phyloP scores from a whole-genome alignment of 53 echinoderm and acorn worm species.

The Patiria pectinifera region DNA sequence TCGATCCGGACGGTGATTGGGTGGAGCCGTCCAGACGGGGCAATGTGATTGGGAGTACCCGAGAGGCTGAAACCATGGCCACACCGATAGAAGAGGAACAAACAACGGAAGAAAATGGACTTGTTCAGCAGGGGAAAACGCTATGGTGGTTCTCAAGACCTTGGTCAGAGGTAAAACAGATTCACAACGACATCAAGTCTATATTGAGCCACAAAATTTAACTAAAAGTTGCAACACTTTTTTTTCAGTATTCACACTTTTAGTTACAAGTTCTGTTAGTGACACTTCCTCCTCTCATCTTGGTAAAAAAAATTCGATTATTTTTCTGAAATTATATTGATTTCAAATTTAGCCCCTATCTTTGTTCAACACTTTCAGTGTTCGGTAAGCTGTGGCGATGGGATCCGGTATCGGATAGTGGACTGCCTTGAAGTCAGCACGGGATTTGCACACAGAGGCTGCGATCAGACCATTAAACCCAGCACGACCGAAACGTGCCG shows the following conservation, averaged over 20 bases:
- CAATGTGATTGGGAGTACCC: background rate
- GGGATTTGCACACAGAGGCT: conserved; percentile 47
- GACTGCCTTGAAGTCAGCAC: conserved; percentile 66
- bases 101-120: background rate
- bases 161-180: conserved; percentile 26
- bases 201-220: background rate
- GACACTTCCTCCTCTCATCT: background rate
- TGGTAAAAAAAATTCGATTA: no score
- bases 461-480: conserved; percentile 59
- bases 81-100: background rate
- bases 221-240: background rate
- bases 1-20: conserved; percentile 52
- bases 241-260: background rate
- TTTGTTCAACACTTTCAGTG: conserved; percentile 47
- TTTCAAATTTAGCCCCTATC: no score
- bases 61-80: background rate
- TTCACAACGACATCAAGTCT: background rate
- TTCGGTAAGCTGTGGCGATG: conserved; percentile 83
- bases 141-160: conserved; percentile 36
- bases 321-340: no score
- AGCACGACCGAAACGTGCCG: conserved; percentile 49
- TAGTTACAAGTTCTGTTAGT: background rate
- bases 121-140: background rate
- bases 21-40: conserved; percentile 16
- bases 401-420: conserved; percentile 56